Evolutionary conservation across 2,113 vertebrate species (phyloP), one percentile per base, ranked within the genome.

Genomic region (Odocoileus hemionus): DNA sequence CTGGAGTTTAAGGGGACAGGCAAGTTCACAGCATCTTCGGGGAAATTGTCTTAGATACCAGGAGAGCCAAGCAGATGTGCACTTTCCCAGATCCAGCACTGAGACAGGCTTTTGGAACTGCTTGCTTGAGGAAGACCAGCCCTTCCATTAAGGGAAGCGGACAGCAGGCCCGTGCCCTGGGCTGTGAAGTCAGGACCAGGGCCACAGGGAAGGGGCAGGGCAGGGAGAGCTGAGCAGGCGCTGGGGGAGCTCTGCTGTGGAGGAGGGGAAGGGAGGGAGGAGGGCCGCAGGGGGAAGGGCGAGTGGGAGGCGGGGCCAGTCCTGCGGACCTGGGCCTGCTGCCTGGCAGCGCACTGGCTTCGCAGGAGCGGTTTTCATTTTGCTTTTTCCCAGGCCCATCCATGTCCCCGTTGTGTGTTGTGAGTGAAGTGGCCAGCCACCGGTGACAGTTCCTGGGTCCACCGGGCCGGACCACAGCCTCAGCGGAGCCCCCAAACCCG

Each of bases 241-340:
- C 39, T 45, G 28, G 19, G 28, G 76, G 76, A 47, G 43, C 43
- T 30, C 76, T 30, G 28, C 6, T 47, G 57, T 25, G 57, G 25
- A 58, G 16, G 17, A 9, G 26, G 57, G 84, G 58, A 36, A 1
- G 2, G 8, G 57, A 15, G 50, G 25, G 10, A 0, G 23, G 11
- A 26, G 57, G 25, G 17, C 52, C 16, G 16, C 52, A 19, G 16
- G 52, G 5, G 50, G 3, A 4, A 0, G 50, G 50, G 4, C 1
- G 2, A 14, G 54, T 0, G 1, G 19, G 54, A 58, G n/a, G 54
- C 26, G 15, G 5, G 14, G 14, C 83, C n/a, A 2, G 39, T 60
- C 26, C 83, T 13, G 57, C 3, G 2, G 83, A 13, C 39, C 6
- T 14, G 3, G 15, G 26, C 1, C 26, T 17, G 26, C 16, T 64